Percentiles rank a stretch among this genome's conserved stretches.
Conservation (phyloP, 2,797 vertebrate species). For the Myripristis murdjan region DNA sequence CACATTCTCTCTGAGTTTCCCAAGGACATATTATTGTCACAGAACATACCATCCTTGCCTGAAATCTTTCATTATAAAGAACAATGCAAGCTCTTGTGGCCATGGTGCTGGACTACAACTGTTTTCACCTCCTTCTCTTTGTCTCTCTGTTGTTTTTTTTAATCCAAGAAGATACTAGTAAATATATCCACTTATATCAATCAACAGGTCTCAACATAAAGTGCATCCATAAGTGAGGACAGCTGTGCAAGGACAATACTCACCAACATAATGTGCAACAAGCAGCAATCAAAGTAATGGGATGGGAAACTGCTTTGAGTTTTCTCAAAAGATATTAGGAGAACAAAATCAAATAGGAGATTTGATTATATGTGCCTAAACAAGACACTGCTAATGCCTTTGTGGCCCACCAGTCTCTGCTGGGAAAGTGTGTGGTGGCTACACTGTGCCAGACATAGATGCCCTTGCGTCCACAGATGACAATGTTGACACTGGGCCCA, state of each 20-base stretch:
- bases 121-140: conserved; percentile 42
- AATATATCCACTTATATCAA: conserved; percentile 29
- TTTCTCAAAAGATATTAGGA: background rate
- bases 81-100: conserved; percentile 77
- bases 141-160: conserved; percentile 35
- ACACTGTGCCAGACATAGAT: conserved; percentile 26
- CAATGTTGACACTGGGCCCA: conserved; percentile 65
- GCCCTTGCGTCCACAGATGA: conserved; percentile 66
- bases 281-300: background rate
- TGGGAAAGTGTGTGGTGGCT: conserved; percentile 6
- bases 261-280: background rate
- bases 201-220: conserved; percentile 34
- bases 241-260: conserved; percentile 5
- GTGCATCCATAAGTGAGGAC: conserved; percentile 4
- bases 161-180: conserved; percentile 43
- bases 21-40: conserved; percentile 90
- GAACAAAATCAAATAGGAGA: background rate
- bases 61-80: conserved; percentile 89
- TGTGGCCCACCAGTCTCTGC: conserved; percentile 8
- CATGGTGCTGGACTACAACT: conserved; percentile 36
- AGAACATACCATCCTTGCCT: conserved; percentile 74
- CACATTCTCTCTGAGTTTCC: conserved; percentile 86
- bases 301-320: background rate
- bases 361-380: conserved; percentile 17
- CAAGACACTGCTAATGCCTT: background rate